Base-by-base conservation (phyloP, 2,797 vertebrate genomes). In the Sebastes jordani region DNA sequence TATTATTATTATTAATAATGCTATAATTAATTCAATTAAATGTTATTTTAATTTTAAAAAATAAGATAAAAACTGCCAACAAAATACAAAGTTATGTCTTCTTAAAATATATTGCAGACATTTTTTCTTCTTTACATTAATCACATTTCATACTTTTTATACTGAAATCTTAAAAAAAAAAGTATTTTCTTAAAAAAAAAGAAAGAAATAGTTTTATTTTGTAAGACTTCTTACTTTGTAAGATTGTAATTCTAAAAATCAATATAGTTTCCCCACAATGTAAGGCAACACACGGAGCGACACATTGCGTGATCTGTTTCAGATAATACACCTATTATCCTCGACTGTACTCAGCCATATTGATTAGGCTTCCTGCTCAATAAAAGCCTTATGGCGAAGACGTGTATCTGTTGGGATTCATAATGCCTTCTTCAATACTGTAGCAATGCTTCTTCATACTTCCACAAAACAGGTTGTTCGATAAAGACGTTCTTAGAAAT, bases 311-410 rank as follows among this genome's bases (percentile, higher is more conserved):
- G 82, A 83, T 78, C 64, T 49, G 62, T 73, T 75, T 89, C 62
- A 79, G 76, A 78, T 80, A 54, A 92, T 92, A 89, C 94, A 83
- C 81, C 90, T 88, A 90, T 88, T 87, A 88, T 92, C 87, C 91
- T 81, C 65, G 23, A 71, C 77, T 62, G 27, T 10, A 71, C 92
- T 92, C 92, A 91, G 93, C 89, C 90, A 79, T 95, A 96, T 95
- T 94, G 95, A 97, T 95, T 94, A 95, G 92, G 83, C 91, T 93
- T 92, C 89, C 49, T 81, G 71, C 61, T 90, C 83, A 85, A 84
- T 91, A 85, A 76, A 59, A 96, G 82, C 90, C 87, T 83, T 78
- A 63, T 85, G 87, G 64, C 20, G 5, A n/a, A 46, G 46, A 62
- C 2, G 29, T 30, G 52, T 23, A 52, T 63, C 59, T 59, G 27